Conservation (phyloP, 2,797 vertebrate genomes). For the Eurystomus glaucurus region DNA sequence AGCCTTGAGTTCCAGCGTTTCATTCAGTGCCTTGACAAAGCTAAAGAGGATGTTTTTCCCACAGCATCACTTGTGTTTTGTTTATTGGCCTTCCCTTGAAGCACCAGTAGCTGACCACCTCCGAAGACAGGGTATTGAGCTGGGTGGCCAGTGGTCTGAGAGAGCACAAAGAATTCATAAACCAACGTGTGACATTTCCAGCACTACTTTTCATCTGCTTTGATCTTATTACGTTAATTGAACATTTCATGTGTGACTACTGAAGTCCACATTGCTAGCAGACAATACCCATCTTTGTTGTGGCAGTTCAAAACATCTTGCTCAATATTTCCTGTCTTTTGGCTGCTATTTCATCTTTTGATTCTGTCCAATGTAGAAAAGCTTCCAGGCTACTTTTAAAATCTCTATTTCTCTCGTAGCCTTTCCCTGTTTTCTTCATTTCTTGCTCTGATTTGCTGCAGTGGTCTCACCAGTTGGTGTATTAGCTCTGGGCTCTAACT, state of each 20-base stretch:
- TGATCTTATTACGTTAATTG: not conserved
- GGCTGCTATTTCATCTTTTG: not conserved
- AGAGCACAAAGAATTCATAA: not conserved
- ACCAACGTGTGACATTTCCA: not conserved
- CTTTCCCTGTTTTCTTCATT: not conserved
- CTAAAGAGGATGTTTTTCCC: not conserved
- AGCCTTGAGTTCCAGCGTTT: not conserved
- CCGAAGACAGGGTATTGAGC: not conserved
- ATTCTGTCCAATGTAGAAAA: not conserved
- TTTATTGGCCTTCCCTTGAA: not conserved
- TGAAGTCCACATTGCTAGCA: not conserved
- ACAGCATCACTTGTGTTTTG: not conserved
- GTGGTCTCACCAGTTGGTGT: not conserved
- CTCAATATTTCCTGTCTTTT: not conserved
- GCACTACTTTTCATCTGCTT: not conserved
- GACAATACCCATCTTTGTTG: not conserved
- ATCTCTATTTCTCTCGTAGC: not conserved
- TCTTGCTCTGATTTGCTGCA: not conserved
- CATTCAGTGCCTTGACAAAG: not conserved
- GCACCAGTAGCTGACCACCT: not conserved
- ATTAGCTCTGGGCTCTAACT: not conserved
- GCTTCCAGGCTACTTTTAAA: not conserved
- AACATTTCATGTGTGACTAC: not conserved
- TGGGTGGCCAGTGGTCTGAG: not conserved
- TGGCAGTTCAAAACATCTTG: not conserved